Conservation (phyloP, 2,797 vertebrate genomes). For the Myotis daubentonii region DNA sequence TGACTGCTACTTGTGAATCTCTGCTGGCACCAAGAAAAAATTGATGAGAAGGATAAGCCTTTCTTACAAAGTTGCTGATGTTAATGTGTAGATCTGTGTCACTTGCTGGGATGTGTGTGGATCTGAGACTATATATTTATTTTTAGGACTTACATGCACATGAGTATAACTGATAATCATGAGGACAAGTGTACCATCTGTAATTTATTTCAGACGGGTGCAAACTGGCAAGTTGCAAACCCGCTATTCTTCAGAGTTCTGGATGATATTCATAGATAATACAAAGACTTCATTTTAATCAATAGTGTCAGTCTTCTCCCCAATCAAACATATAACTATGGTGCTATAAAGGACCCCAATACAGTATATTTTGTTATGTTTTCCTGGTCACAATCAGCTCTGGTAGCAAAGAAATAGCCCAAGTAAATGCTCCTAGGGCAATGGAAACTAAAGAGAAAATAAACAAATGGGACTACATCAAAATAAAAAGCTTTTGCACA, state of each 20-base stretch:
- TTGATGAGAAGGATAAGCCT: slow-evolving; percentile 58
- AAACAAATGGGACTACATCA: no score
- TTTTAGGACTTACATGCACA: slow-evolving; percentile 58
- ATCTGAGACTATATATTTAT: slow-evolving; percentile 63
- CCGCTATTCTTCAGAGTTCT: slow-evolving; percentile 37
- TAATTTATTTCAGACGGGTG: slow-evolving; percentile 68
- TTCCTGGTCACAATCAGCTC: neutral
- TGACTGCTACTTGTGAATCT: slow-evolving; percentile 73
- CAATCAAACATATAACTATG: neutral
- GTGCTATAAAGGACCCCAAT: neutral
- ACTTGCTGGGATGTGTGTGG: neutral
- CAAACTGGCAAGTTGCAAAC: slow-evolving; percentile 63
- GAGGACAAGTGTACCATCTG: slow-evolving; percentile 66
- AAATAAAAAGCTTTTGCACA: no score
- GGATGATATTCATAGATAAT: slow-evolving; percentile 45
- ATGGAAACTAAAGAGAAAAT: no score
- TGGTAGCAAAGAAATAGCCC: neutral
- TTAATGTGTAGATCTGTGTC: slow-evolving; percentile 64
- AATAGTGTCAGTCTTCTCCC: neutral
- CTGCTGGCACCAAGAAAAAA: slow-evolving; percentile 34
- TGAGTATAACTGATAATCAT: slow-evolving; percentile 55
- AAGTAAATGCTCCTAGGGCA: no score
- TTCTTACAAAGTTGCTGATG: slow-evolving; percentile 66
- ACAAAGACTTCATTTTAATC: slow-evolving; percentile 50
- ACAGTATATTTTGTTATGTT: neutral